Evolutionary conservation across 2,797 vertebrate genomes (phyloP).

Genomic region (Microhierax caerulescens): DNA sequence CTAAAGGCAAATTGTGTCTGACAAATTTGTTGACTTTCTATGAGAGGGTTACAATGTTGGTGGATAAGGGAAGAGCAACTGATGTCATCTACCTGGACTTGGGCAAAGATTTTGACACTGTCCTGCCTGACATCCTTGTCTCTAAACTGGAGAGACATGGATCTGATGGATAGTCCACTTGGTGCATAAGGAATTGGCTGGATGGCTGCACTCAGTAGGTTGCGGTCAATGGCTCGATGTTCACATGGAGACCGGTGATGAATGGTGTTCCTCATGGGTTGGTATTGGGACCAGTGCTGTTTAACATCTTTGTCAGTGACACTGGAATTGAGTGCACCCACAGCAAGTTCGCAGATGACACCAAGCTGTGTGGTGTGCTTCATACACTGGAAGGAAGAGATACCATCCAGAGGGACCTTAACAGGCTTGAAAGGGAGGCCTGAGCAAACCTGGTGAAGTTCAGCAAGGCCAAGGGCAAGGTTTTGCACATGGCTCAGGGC

Average conservation of each 20-base stretch:
- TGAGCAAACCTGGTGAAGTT: too few species aligned
- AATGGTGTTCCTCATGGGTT: not conserved
- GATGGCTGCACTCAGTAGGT: fast-evolving
- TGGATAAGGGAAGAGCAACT: not conserved
- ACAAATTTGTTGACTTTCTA: not conserved
- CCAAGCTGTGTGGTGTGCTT: not conserved
- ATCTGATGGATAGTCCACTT: not conserved
- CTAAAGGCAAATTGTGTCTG: not conserved
- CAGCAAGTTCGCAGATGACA: not conserved
- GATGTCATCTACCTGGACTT: not conserved
- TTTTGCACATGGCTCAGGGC: too few species aligned
- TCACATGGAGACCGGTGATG: not conserved
- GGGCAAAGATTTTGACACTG: not conserved
- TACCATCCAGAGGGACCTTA: too few species aligned
- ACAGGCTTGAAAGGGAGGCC: too few species aligned
- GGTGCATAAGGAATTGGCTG: not conserved
- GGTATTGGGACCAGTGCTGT: not conserved
- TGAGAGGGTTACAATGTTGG: not conserved
- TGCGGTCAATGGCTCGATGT: not conserved
- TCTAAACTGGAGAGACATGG: not conserved
- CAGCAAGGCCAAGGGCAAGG: too few species aligned
- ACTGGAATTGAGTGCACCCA: not conserved
- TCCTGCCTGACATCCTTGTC: not conserved
- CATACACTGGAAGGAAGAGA: too few species aligned
- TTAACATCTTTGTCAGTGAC: not conserved